These are phyloP conservation scores for Thaleichthys pacificus DNA, from an alignment of 2,797 vertebrate genomes.

Conservation along the genomic window DNA sequence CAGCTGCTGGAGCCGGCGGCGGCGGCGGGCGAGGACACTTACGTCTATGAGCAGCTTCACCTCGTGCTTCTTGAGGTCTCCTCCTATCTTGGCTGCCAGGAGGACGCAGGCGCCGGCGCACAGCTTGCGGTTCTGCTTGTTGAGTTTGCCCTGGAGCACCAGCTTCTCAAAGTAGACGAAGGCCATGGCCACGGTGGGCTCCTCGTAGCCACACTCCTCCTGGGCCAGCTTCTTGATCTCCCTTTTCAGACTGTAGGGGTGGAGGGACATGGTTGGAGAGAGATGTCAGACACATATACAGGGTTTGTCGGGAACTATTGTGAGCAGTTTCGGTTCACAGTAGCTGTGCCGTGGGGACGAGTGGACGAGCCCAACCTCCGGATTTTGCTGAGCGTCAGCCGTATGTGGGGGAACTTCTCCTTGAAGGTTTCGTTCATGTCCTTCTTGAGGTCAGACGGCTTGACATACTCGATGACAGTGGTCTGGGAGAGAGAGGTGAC, in stretches of 20 bases:
- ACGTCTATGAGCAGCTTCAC: constrained; percentile 97
- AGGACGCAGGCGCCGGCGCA: constrained; percentile 95
- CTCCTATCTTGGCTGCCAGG: constrained; percentile 94
- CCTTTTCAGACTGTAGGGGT: constrained; percentile 85
- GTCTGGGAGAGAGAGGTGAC: constrained; percentile 75
- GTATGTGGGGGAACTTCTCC: constrained; percentile 97
- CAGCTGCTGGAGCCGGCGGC: neutral
- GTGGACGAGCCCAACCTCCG: constrained; percentile 80
- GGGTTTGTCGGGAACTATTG: too few species aligned
- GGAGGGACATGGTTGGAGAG: neutral
- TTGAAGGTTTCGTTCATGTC: constrained; percentile 99
- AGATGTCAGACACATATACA: too few species aligned
- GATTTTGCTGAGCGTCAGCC: constrained; percentile 97
- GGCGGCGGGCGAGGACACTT: constrained; percentile 56
- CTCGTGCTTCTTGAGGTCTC: constrained; percentile 96
- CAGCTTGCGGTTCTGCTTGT: constrained; percentile 98
- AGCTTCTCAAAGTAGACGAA: constrained; percentile 99
- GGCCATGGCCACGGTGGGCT: constrained; percentile 95
- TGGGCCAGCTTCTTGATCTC: constrained; percentile 95
- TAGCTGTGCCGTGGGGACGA: too few species aligned
- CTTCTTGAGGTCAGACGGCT: constrained; percentile 98
- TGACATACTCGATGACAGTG: constrained; percentile 97
- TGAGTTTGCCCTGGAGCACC: constrained; percentile 93
- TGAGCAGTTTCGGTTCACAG: too few species aligned
- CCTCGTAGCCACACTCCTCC: constrained; percentile 94